Percentiles rank a stretch among this genome's conserved stretches.
phyloP scores from a whole-genome alignment of 2,888 invertebrate species.

The Empis stercorea region DNA sequence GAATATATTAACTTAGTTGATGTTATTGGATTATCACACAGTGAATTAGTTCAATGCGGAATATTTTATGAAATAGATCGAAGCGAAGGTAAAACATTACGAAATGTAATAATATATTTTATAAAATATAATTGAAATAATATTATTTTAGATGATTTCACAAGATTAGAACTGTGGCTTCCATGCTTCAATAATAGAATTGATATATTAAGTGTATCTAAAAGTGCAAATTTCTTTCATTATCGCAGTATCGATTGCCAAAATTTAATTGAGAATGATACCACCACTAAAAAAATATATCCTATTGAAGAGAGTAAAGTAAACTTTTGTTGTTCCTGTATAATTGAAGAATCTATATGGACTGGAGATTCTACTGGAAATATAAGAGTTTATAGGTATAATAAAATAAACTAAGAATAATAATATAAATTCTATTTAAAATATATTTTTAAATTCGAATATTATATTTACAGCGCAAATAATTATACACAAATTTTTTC shows the following conservation, averaged over 20 bases:
- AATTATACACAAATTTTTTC: conserved; percentile 47
- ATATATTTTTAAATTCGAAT: too few relatives aligned
- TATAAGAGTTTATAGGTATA: conserved; percentile 66
- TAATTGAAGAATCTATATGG: conserved; percentile 70
- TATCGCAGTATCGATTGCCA: too few relatives aligned
- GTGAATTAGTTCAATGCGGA: conserved; percentile 51
- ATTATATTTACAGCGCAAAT: conserved; percentile 32
- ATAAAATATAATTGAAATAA: background rate
- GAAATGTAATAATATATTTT: too few relatives aligned
- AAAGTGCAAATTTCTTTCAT: background rate
- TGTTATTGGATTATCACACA: conserved; percentile 57
- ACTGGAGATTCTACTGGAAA: conserved; percentile 80
- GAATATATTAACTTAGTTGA: conserved; percentile 85
- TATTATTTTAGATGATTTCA: background rate
- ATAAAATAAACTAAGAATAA: background rate
- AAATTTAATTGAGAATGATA: too few relatives aligned
- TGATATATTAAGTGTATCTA: background rate
- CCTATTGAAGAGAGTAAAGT: background rate
- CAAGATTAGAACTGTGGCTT: background rate
- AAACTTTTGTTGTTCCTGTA: conserved; percentile 42
- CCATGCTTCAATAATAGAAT: background rate
- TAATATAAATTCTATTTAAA: too few relatives aligned
- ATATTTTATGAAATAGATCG: conserved; percentile 25
- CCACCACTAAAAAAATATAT: too few relatives aligned
- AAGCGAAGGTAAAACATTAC: too few relatives aligned